phyloP scores from a whole-genome alignment of 2,113 vertebrate genomes.

The Epinephelus moara region DNA sequence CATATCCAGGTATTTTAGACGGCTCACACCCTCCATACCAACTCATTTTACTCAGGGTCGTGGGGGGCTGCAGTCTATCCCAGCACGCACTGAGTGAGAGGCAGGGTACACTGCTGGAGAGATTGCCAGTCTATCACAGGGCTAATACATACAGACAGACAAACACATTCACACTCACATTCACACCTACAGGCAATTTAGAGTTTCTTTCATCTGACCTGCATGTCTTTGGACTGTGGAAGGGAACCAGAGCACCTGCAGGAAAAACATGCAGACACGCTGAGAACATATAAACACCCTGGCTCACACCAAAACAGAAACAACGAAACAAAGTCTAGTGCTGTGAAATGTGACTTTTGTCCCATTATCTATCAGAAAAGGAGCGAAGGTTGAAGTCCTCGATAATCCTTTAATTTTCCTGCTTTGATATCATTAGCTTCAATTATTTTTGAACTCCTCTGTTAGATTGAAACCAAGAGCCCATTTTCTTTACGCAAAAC shows the following conservation, averaged over 20 bases:
- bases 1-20: neutral
- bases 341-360: slow-evolving; percentile 21
- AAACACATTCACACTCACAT: slow-evolving; percentile 36
- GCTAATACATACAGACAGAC: slow-evolving; percentile 42
- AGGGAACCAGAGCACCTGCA: slow-evolving; percentile 8
- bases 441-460: neutral
- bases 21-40: neutral
- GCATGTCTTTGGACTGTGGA: slow-evolving; percentile 31
- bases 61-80: neutral
- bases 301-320: neutral
- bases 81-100: slow-evolving; percentile 43
- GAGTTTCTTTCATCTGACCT: slow-evolving; percentile 45
- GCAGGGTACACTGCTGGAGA: slow-evolving; percentile 31
- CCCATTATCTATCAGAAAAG: neutral
- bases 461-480: neutral
- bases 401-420: neutral
- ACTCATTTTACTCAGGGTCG: neutral
- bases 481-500: neutral
- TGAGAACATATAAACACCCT: slow-evolving; percentile 22
- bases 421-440: neutral
- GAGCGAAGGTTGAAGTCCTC: neutral
- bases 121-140: slow-evolving; percentile 19
- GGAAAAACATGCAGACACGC: neutral
- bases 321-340: neutral
- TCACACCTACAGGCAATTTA: slow-evolving; percentile 39